These are phyloP conservation scores for Acromyrmex heyeri DNA, from an alignment of 1,140 invertebrate genomes.

Conservation along the genomic window DNA sequence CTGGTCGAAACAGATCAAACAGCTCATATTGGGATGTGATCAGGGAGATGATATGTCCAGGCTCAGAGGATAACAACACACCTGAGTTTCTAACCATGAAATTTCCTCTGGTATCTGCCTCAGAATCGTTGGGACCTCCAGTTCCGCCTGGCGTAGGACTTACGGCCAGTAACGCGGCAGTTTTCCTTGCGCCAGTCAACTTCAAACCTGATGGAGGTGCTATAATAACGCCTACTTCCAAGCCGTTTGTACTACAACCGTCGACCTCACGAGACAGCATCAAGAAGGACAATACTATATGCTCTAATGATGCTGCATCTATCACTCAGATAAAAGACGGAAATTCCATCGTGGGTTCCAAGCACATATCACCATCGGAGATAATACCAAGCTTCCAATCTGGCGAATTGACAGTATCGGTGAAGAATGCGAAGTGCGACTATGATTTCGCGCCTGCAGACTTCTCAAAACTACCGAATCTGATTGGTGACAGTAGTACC, in stretches of 20 bases:
- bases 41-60: constrained; percentile 85
- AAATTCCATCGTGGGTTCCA: constrained; percentile 68
- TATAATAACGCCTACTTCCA: constrained; percentile 79
- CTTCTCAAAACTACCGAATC: constrained; percentile 79
- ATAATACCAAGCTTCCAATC: constrained; percentile 83
- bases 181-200: constrained; percentile 84
- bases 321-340: constrained; percentile 77
- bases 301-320: constrained; percentile 71
- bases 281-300: constrained; percentile 75
- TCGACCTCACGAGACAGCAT: constrained; percentile 78
- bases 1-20: constrained; percentile 82
- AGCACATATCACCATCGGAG: constrained; percentile 79
- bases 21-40: constrained; percentile 85
- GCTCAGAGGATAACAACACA: constrained; percentile 78
- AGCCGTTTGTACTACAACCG: constrained; percentile 80
- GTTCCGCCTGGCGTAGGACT: constrained; percentile 73
- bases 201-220: constrained; percentile 82
- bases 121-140: constrained; percentile 80
- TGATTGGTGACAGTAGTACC: constrained; percentile 67
- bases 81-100: constrained; percentile 81
- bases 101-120: constrained; percentile 80
- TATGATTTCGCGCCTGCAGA: constrained; percentile 82
- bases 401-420: constrained; percentile 84
- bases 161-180: constrained; percentile 77
- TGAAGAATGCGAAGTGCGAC: constrained; percentile 83